phyloP scores from a whole-genome alignment of 2,797 vertebrate species.

The Neoniphon sammara region DNA sequence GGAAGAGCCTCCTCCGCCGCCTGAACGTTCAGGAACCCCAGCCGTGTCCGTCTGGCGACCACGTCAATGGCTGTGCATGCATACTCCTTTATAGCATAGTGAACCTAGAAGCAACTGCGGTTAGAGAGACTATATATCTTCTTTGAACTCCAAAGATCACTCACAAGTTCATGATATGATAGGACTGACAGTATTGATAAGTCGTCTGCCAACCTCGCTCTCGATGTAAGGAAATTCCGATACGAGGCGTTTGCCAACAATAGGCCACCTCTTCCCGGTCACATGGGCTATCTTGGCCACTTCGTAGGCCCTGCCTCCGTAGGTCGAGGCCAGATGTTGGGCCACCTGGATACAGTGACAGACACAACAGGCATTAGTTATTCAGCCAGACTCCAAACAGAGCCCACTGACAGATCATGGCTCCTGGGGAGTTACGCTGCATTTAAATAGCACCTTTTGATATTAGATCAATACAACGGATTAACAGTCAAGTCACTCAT shows the following conservation, averaged over 20 bases:
- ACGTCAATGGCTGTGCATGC: constrained; percentile 95
- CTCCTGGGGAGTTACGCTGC: constrained; percentile 75
- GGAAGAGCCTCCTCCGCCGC: constrained; percentile 89
- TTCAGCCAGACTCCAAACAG: constrained; percentile 79
- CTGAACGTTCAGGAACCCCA: constrained; percentile 97
- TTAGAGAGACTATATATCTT: background rate
- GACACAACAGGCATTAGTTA: constrained; percentile 72
- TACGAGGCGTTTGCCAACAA: constrained; percentile 86
- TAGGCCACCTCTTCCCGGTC: constrained; percentile 85
- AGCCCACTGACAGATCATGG: constrained; percentile 73
- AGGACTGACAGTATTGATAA: constrained; percentile 3
- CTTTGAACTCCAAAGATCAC: constrained; percentile 32
- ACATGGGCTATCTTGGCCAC: constrained; percentile 85
- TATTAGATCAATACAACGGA: constrained; percentile 83
- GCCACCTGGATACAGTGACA: constrained; percentile 76
- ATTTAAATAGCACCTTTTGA: constrained; percentile 85
- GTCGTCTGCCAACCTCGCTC: constrained; percentile 71
- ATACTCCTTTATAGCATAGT: constrained; percentile 1
- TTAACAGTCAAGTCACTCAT: constrained; percentile 87
- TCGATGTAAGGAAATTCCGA: constrained; percentile 87
- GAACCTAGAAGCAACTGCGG: constrained; percentile 8
- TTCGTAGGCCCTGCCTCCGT: constrained; percentile 82
- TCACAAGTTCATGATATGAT: constrained; percentile 59
- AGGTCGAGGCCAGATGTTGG: constrained; percentile 87
- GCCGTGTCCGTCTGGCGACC: constrained; percentile 91